A percentile compares a stretch with the other conserved stretches of the same genome.
Conservation (phyloP, 2,113 vertebrate genomes). For the Prunella himalayana region DNA sequence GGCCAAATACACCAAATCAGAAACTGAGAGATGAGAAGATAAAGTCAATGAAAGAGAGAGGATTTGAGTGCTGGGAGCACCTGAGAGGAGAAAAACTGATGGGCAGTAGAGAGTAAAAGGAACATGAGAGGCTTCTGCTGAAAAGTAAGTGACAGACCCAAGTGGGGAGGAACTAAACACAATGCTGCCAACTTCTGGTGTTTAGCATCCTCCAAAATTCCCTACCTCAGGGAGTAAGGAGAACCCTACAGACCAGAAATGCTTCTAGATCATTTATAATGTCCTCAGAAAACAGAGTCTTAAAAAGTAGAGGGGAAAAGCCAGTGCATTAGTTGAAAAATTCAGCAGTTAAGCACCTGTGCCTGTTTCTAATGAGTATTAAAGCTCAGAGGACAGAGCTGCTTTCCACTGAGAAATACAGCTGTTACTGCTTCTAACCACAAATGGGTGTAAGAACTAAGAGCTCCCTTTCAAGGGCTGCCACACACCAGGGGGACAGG, state of each 20-base stretch:
- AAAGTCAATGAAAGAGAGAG: not conserved
- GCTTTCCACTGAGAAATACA: not conserved
- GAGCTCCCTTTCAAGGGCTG: not conserved
- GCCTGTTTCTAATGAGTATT: not conserved
- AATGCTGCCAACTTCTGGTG: not conserved
- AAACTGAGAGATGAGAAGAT: not conserved
- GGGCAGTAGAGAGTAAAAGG: not conserved
- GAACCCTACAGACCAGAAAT: not conserved
- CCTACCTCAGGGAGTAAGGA: not conserved
- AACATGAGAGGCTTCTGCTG: rapidly evolving
- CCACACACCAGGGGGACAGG: not conserved
- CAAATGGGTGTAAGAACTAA: not conserved
- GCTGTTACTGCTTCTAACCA: not conserved
- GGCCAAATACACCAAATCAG: not conserved
- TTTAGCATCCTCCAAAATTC: not conserved
- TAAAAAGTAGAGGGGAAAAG: not conserved
- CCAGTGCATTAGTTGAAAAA: not conserved
- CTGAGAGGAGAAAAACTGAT: not conserved
- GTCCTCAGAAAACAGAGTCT: not conserved
- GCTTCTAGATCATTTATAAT: not conserved
- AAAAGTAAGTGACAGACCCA: not conserved
- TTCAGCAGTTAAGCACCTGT: not conserved
- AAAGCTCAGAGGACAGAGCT: not conserved
- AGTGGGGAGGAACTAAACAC: not conserved
- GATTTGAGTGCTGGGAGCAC: not conserved